Evolutionary conservation across 2,888 invertebrate genomes (phyloP), one percentile per base, ranked within the genome.

Genomic region (Camponotus fellah): DNA sequence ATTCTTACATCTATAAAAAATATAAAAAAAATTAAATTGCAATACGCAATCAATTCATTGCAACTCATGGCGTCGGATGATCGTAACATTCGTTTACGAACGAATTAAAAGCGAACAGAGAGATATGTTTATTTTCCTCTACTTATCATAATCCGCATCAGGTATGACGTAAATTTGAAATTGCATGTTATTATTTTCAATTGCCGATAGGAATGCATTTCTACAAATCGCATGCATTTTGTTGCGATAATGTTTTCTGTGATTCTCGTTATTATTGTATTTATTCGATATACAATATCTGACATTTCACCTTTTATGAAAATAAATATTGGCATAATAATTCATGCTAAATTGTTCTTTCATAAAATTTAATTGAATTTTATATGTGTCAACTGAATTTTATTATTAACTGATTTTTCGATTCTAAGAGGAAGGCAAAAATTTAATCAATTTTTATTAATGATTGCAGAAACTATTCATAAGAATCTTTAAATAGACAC

Each of bases 61-160:
- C 26, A 26, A 26, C 26, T 26, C 26, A 26, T 26, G 2, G 26
- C 34, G 21, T 34, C 32, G 56, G 37, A 69, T 58, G 43, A 68
- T 79, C 43, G 8, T 66, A 66, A 77, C n/a, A n/a, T n/a, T n/a
- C n/a, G n/a, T 68, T 77, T 68, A 34, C n/a, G 32, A 40, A 46
- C 69, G 12, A 46, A 14, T 26, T 40, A 4, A 9, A 14, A 26
- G 53, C 14, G 9, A 32, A 17, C 17, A 10, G 5, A 6, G 12
- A 80, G 60, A 37, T 71, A 8, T 49, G 12, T 49, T 80, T 60
- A 49, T 69, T 21, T 0, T 37, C 14, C 21, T 71, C 32, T 32
- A 56, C 14, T 66, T 66, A 60, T 69, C 71, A 6, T 12, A 62
- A 46, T 0, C 4, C 17, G 3, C 17, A 79, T 69, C 71, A 12